Conservation (phyloP, 2,797 vertebrate species). For the Phrynocephalus vlangalii region DNA sequence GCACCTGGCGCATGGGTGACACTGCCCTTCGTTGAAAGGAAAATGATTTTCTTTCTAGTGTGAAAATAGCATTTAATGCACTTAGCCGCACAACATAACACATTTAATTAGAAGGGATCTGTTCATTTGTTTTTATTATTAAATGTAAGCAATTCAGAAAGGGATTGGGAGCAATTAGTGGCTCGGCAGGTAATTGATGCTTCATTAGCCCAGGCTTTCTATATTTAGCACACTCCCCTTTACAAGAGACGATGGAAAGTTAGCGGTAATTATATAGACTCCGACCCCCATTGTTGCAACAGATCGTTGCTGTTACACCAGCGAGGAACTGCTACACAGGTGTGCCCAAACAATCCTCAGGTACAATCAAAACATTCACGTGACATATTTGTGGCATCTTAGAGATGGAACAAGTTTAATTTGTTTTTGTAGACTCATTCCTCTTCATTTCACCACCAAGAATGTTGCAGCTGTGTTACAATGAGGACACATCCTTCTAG, state of each 20-base stretch:
- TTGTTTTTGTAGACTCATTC: no score
- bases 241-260: neutral
- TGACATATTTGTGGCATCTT: no score
- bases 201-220: conserved; percentile 27
- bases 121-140: conserved; percentile 41
- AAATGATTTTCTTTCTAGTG: conserved; percentile 9
- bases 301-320: neutral
- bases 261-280: neutral
- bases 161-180: conserved; percentile 13
- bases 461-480: no score
- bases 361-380: neutral
- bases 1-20: neutral
- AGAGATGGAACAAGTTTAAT: no score
- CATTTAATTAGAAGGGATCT: conserved; percentile 6
- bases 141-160: conserved; percentile 30
- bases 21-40: neutral
- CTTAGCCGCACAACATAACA: conserved; percentile 9
- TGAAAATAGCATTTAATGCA: neutral
- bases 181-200: conserved; percentile 19
- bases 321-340: neutral
- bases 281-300: neutral
- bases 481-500: neutral
- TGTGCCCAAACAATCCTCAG: neutral
- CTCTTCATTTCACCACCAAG: no score
- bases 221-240: neutral